Conservation (phyloP, 2,797 vertebrate species). For the Labeo calbasu region DNA sequence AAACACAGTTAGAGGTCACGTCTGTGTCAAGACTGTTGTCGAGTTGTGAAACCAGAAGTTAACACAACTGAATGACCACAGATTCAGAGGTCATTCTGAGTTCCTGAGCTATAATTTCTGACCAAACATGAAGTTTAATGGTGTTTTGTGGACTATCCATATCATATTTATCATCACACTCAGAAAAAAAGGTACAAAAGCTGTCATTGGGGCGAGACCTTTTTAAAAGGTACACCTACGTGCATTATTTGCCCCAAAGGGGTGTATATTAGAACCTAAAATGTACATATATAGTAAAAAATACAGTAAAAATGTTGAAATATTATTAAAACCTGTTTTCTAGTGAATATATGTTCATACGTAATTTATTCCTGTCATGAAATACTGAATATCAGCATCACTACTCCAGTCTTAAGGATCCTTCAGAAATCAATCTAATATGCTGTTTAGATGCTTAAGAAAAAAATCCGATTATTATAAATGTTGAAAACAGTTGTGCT, state of each 20-base stretch:
- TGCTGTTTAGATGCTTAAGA: neutral
- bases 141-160: neutral
- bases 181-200: neutral
- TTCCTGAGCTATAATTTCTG: neutral
- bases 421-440: neutral
- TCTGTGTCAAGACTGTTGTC: constrained; percentile 18
- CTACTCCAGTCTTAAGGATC: neutral
- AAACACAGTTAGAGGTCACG: constrained; percentile 1
- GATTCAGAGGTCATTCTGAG: constrained; percentile 9
- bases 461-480: neutral
- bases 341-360: neutral
- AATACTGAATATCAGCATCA: neutral
- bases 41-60: constrained; percentile 29
- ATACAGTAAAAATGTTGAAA: neutral
- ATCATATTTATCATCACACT: neutral
- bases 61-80: constrained; percentile 3
- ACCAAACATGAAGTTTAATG: neutral
- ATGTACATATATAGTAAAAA: neutral
- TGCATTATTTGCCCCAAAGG: neutral
- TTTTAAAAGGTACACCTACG: neutral
- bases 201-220: neutral
- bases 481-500: neutral
- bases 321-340: neutral
- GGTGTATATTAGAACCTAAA: neutral
- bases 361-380: neutral